Evolutionary conservation across 2,888 invertebrate genomes (phyloP).

Genomic region (Eupithecia tripunctaria): DNA sequence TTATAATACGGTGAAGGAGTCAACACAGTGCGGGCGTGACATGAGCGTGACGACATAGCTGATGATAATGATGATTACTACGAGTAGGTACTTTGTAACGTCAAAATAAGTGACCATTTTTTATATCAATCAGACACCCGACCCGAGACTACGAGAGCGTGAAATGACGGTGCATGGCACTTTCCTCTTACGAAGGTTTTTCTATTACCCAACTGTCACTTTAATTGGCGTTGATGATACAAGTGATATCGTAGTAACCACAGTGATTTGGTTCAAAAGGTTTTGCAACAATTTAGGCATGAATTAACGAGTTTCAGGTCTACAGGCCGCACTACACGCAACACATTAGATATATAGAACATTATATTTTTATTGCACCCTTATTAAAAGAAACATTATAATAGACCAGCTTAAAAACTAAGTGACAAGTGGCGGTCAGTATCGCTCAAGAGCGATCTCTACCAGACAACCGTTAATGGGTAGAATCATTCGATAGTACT

Average conservation of each 20-base stretch:
- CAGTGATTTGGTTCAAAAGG: background rate
- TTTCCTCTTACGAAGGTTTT: constrained; percentile 34
- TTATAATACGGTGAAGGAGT: background rate
- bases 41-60: background rate
- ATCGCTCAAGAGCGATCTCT: too few species aligned
- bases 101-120: constrained; percentile 23
- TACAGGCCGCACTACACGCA: background rate
- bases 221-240: constrained; percentile 21
- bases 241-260: background rate
- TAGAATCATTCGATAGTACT: too few species aligned
- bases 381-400: too few species aligned
- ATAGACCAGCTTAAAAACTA: too few species aligned
- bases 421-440: too few species aligned
- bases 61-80: constrained; percentile 12
- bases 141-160: constrained; percentile 36
- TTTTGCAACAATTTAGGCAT: background rate
- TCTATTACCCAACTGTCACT: constrained; percentile 14
- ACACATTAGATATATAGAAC: too few species aligned
- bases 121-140: constrained; percentile 29
- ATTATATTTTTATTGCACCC: too few species aligned
- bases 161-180: constrained; percentile 39
- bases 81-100: background rate
- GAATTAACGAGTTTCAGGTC: background rate
- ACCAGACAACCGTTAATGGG: too few species aligned
- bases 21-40: background rate